Evolutionary conservation across 1,140 invertebrate species (phyloP).

Genomic region (Augochlora pura): DNA sequence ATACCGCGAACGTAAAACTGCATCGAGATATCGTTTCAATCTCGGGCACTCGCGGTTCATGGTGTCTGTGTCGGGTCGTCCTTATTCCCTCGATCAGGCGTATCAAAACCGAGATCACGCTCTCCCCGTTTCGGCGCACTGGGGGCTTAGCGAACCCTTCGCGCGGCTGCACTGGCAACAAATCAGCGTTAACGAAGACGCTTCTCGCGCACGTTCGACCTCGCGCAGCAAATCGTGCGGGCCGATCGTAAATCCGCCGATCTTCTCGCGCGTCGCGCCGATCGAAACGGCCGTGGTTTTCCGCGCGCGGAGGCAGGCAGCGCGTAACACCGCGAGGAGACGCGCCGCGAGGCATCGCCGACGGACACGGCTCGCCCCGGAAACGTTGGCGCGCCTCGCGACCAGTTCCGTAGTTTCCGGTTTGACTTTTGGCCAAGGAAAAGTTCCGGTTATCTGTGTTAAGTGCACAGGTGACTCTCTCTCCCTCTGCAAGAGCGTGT

Average conservation of each 20-base stretch:
- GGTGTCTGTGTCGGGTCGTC: conserved; percentile 15
- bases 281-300: not conserved
- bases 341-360: not conserved
- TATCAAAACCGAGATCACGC: not conserved
- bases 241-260: conserved; percentile 14
- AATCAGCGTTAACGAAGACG: conserved; percentile 18
- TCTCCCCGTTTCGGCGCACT: no score
- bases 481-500: no score
- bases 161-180: conserved; percentile 28
- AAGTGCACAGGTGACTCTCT: not conserved
- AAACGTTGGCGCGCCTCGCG: no score
- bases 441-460: no score
- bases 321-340: not conserved
- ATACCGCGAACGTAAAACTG: not conserved
- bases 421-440: not conserved
- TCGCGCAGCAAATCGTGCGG: not conserved
- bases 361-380: no score
- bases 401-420: no score
- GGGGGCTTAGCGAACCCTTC: no score
- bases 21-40: conserved; percentile 17
- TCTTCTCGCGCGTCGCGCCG: not conserved
- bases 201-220: not conserved
- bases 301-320: not conserved
- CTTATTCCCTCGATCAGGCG: conserved; percentile 10
- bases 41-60: conserved; percentile 23